A percentile compares a stretch with the other conserved stretches of the same genome.
Conservation (phyloP, 2,113 vertebrate species). For the Lepus europaeus region DNA sequence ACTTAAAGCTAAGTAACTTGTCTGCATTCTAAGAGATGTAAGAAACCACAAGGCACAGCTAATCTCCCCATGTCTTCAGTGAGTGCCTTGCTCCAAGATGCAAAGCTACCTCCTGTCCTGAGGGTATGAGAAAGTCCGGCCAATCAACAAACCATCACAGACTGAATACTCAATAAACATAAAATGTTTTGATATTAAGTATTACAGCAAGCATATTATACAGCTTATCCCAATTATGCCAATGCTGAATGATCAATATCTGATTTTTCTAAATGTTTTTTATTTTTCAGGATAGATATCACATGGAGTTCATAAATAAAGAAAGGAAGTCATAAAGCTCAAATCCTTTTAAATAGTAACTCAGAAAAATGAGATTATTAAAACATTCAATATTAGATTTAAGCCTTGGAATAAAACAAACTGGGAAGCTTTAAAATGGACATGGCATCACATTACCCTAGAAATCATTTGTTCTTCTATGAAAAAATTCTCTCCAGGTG, state of each 20-base stretch:
- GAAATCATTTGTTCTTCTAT: background rate
- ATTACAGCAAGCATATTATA: background rate
- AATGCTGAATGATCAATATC: background rate
- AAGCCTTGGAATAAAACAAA: conserved; percentile 28
- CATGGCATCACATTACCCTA: conserved; percentile 24
- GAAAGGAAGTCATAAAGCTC: background rate
- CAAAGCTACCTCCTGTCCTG: background rate
- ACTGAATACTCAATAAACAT: background rate
- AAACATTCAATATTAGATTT: background rate
- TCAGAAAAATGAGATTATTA: background rate
- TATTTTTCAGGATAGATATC: background rate
- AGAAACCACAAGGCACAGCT: no score
- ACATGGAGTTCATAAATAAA: conserved; percentile 1
- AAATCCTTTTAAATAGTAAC: background rate
- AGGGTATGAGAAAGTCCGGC: background rate
- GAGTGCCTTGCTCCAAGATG: background rate
- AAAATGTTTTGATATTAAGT: conserved; percentile 7
- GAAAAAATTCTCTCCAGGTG: background rate
- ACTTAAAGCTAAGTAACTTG: no score
- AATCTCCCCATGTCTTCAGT: no score
- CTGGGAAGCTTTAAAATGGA: background rate
- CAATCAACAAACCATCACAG: background rate
- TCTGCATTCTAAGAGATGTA: no score
- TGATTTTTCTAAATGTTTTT: background rate
- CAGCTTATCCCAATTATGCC: background rate